Base-by-base conservation (phyloP, 2,113 vertebrate genomes). In the Microtus pennsylvanicus region DNA sequence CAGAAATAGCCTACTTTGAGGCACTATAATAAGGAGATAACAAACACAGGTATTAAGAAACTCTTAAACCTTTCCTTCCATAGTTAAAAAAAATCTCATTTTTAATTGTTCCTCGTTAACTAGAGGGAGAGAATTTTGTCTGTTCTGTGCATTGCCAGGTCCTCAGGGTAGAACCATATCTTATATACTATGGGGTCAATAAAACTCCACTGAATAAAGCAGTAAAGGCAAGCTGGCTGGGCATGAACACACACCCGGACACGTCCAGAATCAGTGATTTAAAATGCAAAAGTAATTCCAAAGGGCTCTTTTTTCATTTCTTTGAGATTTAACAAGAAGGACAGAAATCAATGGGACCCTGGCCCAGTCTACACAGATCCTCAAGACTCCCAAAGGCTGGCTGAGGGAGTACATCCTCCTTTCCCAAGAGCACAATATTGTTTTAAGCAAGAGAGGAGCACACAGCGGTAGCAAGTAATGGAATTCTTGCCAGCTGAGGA, bases 101-200 rank as follows among this genome's bases (percentile, higher is more conserved):
- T 89, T 92, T 50, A 89, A 88, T 52, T 13, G 89, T 63, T 58
- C 65, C 87, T 42, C 50, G 30, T 58, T 92, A 93, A 88, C 7
- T 11, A 80, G 70, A 65, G 70, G 45, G 19, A 93, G 61, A 3
- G 7, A 58, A 30, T 91, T 89, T 74, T 61, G 35, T 77, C 65
- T 96, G 65, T 85, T 91, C 80, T 97, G 17, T 74, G 87, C 55
- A 47, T 52, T n/a, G 42, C 3, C 14, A 87, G 45, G 61, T 78
- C 70, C n/a, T 91, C 50, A 22, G 4, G 13, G 45, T 58, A 77
- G 10, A 61, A 81, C 14, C 63, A 5, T 26, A 30, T 16, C 33
- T 86, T 45, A 58, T 52, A 13, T 17, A 55, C 52, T 47, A 69
- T 81, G 35, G 42, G 47, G 16, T 88, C 13, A 70, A 50, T 30